A percentile compares a stretch with the other conserved stretches of the same genome.
phyloP scores from a whole-genome alignment of 2,113 vertebrate species.

The Dasyornis broadbenti region DNA sequence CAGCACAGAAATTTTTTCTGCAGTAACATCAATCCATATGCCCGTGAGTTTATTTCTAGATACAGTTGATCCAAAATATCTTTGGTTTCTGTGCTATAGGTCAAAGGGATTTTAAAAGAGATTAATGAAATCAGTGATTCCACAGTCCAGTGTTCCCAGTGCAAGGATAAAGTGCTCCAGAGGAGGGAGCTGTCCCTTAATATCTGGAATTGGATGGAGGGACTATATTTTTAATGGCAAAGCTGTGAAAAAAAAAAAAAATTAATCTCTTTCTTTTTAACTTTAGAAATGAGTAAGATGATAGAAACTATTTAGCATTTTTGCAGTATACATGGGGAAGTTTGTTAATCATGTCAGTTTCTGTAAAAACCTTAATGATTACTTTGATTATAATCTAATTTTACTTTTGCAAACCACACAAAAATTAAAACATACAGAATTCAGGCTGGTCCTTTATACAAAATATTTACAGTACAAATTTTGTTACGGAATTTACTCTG shows the following conservation, averaged over 20 bases:
- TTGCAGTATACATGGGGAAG: not conserved
- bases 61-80: not conserved
- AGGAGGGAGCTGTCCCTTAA: slow-evolving; percentile 39
- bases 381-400: not conserved
- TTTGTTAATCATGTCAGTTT: not conserved
- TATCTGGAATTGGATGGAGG: not conserved
- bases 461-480: not conserved
- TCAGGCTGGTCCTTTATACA: not conserved
- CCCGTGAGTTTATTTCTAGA: not conserved
- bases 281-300: not conserved
- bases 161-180: not conserved
- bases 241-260: not conserved
- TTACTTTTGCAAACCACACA: not conserved
- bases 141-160: not conserved
- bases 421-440: not conserved
- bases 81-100: not conserved
- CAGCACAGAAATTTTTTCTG: not conserved
- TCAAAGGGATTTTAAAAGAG: not conserved
- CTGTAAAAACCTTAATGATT: not conserved
- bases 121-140: not conserved
- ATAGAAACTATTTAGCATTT: not conserved
- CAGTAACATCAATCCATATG: not conserved
- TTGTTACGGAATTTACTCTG: not conserved
- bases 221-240: not conserved
- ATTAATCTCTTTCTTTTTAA: not conserved